Evolutionary conservation across 1,140 invertebrate genomes (phyloP).

Genomic region (Apocrypta bakeri): DNA sequence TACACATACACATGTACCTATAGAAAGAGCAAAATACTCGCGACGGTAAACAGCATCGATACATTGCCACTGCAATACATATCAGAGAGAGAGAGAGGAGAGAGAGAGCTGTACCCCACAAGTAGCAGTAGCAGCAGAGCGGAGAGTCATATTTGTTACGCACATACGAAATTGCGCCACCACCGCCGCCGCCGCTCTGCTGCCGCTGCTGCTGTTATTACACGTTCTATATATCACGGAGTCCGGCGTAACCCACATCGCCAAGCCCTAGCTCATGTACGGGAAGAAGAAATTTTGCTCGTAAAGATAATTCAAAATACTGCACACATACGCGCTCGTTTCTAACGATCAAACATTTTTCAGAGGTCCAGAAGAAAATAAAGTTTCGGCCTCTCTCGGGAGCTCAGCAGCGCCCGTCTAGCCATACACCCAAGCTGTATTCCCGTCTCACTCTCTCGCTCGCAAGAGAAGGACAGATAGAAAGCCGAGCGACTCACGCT

Average conservation of each 20-base stretch:
- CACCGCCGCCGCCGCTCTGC: not conserved
- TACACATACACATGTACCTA: no score
- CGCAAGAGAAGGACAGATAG: conserved; percentile 17
- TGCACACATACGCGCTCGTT: not conserved
- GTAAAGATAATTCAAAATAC: not conserved
- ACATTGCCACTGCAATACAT: not conserved
- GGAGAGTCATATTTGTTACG: conserved; percentile 28
- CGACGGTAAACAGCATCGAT: conserved; percentile 42
- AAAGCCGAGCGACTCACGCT: conserved; percentile 45
- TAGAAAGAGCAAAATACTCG: conserved; percentile 33
- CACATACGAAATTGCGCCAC: conserved; percentile 35
- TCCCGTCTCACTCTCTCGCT: not conserved
- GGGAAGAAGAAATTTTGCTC: not conserved
- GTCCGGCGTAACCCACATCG: conserved; percentile 32
- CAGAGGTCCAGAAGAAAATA: not conserved
- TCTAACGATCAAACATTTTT: not conserved
- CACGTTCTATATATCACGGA: conserved; percentile 31
- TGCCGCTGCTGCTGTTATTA: conserved; percentile 27
- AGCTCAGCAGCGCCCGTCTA: conserved; percentile 35
- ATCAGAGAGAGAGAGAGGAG: not conserved
- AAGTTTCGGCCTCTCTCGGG: conserved; percentile 33
- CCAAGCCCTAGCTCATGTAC: not conserved
- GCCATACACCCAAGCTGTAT: not conserved
- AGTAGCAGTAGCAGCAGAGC: not conserved
- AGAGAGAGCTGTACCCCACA: not conserved